Evolutionary conservation across 2,888 invertebrate species (phyloP).

Genomic region (Drosophila yooni): DNA sequence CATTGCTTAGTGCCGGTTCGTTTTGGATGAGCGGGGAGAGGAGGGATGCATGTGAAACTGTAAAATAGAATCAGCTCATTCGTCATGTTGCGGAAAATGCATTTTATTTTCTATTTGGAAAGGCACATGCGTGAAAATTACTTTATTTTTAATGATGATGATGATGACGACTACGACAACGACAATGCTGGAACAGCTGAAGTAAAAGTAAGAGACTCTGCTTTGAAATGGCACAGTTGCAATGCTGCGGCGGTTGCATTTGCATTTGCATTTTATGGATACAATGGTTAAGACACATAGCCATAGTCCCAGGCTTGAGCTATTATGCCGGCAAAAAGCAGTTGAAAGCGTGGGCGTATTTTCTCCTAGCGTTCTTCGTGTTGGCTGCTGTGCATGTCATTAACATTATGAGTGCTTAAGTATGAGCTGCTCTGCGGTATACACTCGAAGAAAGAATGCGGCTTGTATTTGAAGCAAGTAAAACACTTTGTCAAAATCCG

Average conservation of each 20-base stretch:
- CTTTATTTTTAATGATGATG: constrained; percentile 79
- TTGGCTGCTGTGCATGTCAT: constrained; percentile 69
- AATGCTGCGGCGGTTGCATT: constrained; percentile 24
- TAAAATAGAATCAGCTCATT: constrained; percentile 80
- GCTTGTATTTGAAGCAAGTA: neutral
- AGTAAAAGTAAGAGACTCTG: constrained; percentile 16
- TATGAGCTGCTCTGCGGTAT: constrained; percentile 18
- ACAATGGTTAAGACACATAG: constrained; percentile 54
- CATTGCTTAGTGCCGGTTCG: neutral
- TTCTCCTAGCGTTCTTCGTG: constrained; percentile 19
- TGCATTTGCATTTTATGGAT: constrained; percentile 59
- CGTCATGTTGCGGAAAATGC: constrained; percentile 80
- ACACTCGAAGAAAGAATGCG: neutral
- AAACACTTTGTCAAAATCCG: neutral
- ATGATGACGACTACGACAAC: constrained; percentile 14
- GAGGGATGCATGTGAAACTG: constrained; percentile 53
- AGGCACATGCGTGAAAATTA: constrained; percentile 79
- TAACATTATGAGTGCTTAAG: constrained; percentile 81
- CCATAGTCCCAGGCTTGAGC: constrained; percentile 43
- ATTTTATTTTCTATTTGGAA: constrained; percentile 74
- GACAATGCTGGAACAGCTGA: constrained; percentile 25
- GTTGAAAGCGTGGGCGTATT: constrained; percentile 54
- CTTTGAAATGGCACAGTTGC: constrained; percentile 61
- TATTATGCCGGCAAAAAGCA: constrained; percentile 42
- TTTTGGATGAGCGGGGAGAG: neutral